These are phyloP conservation scores for Leucoptera coffeella DNA, from an alignment of 2,888 invertebrate genomes.

Conservation along the genomic window DNA sequence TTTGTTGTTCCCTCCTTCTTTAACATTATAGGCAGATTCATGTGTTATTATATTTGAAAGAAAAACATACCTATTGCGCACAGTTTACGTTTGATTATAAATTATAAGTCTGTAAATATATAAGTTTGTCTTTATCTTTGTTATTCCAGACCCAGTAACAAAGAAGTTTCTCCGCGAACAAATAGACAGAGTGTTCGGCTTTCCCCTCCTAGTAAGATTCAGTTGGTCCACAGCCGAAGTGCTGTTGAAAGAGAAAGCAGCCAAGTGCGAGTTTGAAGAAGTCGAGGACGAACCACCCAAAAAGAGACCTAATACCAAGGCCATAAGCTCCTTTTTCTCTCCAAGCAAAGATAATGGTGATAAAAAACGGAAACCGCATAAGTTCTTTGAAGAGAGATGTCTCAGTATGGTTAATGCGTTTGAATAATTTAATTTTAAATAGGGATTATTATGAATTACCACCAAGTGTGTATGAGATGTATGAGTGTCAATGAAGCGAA, in stretches of 20 bases:
- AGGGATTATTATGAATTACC: too few species aligned
- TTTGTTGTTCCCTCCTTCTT: too few species aligned
- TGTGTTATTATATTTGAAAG: too few species aligned
- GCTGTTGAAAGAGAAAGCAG: conserved; percentile 69
- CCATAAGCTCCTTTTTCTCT: conserved; percentile 58
- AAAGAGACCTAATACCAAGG: conserved; percentile 30
- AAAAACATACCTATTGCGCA: too few species aligned
- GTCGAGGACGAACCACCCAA: conserved; percentile 42
- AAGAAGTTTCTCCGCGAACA: conserved; percentile 81
- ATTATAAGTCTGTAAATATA: too few species aligned
- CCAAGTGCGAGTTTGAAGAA: conserved; percentile 67
- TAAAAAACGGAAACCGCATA: conserved; percentile 47
- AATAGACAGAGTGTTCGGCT: conserved; percentile 90
- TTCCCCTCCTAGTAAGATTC: conserved; percentile 87
- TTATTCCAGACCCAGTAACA: conserved; percentile 77
- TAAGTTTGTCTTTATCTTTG: too few species aligned
- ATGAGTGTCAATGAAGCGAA: too few species aligned
- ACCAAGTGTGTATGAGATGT: too few species aligned
- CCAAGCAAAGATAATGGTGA: conserved; percentile 20
- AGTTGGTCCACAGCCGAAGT: conserved; percentile 95
- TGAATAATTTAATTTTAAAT: conserved; percentile 18
- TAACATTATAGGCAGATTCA: too few species aligned
- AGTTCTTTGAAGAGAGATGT: conserved; percentile 62
- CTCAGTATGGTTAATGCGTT: conserved; percentile 47
- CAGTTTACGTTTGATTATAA: too few species aligned